Evolutionary conservation across 2,113 vertebrate species (phyloP).

Genomic region (Brienomyrus longianalis): DNA sequence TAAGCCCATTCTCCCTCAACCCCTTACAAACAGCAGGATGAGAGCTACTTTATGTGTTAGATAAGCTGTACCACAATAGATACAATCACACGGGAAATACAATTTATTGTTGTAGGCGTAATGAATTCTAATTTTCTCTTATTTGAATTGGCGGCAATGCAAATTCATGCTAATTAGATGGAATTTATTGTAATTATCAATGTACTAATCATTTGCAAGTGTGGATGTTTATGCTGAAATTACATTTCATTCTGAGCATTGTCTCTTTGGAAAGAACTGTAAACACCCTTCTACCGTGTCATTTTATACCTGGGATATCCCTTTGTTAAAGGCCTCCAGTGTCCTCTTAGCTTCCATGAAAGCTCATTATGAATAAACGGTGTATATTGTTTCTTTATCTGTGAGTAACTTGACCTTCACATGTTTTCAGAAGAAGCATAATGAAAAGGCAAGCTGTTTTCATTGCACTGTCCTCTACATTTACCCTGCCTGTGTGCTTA

Average conservation of each 20-base stretch:
- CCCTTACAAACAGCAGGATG: background rate
- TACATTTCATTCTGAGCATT: background rate
- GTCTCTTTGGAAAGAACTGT: background rate
- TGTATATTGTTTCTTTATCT: background rate
- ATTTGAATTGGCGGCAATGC: slow-evolving; percentile 6
- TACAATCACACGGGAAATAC: slow-evolving; percentile 6
- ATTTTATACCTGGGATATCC: background rate
- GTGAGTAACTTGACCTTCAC: background rate
- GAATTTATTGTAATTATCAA: slow-evolving; percentile 17
- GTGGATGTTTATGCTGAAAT: slow-evolving; percentile 4
- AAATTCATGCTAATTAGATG: slow-evolving; percentile 12
- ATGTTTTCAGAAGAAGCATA: background rate
- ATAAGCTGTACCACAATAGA: background rate
- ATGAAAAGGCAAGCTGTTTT: background rate
- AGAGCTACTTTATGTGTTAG: background rate
- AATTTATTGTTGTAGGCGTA: slow-evolving; percentile 7
- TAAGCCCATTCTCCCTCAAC: background rate
- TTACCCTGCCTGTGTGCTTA: background rate
- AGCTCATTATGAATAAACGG: slow-evolving; percentile 7
- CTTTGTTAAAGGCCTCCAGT: slow-evolving; percentile 2
- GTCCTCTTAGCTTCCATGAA: slow-evolving; percentile 17
- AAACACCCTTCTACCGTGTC: background rate
- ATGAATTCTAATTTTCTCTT: slow-evolving; percentile 13
- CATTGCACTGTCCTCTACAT: background rate
- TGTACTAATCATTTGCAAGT: background rate